A percentile compares a stretch with the other conserved stretches of the same genome.
Conservation (phyloP, 2,113 vertebrate species). For the Bos javanicus region DNA sequence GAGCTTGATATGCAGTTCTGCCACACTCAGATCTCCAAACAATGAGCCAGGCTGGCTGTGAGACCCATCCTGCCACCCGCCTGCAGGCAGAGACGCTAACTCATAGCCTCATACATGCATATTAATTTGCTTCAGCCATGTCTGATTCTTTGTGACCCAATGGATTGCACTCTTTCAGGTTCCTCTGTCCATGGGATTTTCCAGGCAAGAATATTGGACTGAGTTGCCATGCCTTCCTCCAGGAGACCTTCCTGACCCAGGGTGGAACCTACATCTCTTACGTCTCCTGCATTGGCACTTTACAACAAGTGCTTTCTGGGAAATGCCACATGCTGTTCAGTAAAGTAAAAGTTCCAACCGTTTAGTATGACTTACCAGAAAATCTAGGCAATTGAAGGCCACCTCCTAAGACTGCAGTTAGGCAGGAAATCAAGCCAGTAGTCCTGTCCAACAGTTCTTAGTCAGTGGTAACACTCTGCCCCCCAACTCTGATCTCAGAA, state of each 20-base stretch:
- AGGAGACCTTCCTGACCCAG: too few species aligned
- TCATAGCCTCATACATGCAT: background rate
- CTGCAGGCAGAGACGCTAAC: background rate
- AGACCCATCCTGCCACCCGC: background rate
- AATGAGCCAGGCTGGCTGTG: background rate
- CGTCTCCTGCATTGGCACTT: too few species aligned
- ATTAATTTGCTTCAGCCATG: too few species aligned
- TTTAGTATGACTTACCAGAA: background rate
- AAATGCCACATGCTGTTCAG: background rate
- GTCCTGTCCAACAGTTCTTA: background rate
- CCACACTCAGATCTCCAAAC: background rate
- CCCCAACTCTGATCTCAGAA: background rate
- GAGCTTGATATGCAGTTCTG: background rate
- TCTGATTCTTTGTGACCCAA: too few species aligned
- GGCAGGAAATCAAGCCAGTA: background rate
- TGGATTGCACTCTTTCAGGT: too few species aligned
- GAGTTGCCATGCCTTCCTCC: too few species aligned
- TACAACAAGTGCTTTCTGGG: too few species aligned
- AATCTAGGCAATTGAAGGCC: background rate
- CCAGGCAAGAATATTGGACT: too few species aligned
- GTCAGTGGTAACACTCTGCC: fast-evolving
- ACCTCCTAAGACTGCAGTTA: background rate
- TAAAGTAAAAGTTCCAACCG: background rate
- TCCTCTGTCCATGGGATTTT: too few species aligned
- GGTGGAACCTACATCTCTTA: too few species aligned